These are phyloP conservation scores for Erannis defoliaria DNA, from an alignment of 2,888 invertebrate species.

Conservation along the genomic window DNA sequence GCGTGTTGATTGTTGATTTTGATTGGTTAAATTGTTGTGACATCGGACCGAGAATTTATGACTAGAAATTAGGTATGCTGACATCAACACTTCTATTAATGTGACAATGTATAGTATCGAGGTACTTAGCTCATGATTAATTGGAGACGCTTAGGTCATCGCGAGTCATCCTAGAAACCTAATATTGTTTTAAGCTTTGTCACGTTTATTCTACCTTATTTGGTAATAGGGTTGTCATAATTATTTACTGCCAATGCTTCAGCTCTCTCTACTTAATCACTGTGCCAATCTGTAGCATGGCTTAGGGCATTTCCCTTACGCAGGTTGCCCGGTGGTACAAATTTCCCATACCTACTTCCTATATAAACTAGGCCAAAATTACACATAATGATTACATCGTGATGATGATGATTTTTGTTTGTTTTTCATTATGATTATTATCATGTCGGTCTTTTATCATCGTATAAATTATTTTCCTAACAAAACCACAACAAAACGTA, in stretches of 20 bases:
- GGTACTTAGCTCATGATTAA: not conserved
- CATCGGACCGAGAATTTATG: slow-evolving; percentile 10
- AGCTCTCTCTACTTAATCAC: too few relatives aligned
- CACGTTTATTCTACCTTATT: slow-evolving; percentile 4
- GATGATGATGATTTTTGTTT: too few relatives aligned
- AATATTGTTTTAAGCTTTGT: slow-evolving; percentile 1
- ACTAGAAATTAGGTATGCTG: slow-evolving; percentile 11
- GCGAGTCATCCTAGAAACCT: not conserved
- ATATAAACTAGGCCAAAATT: too few relatives aligned
- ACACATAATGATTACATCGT: too few relatives aligned
- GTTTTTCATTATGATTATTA: too few relatives aligned
- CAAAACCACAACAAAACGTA: too few relatives aligned
- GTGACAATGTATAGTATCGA: not conserved
- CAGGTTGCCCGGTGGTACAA: too few relatives aligned
- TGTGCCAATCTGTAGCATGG: too few relatives aligned
- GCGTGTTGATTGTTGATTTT: slow-evolving; percentile 36
- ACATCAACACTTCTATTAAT: slow-evolving; percentile 4
- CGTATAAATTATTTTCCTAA: not conserved
- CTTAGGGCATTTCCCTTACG: too few relatives aligned
- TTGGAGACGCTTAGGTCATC: not conserved
- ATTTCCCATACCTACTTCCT: too few relatives aligned
- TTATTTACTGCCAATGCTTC: too few relatives aligned
- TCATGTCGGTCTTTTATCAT: not conserved
- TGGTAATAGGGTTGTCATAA: not conserved
- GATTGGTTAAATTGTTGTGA: slow-evolving; percentile 28